Percentiles rank a stretch among this genome's conserved stretches.
Conservation (phyloP, 1,140 invertebrate species). For the Euwallacea similis region DNA sequence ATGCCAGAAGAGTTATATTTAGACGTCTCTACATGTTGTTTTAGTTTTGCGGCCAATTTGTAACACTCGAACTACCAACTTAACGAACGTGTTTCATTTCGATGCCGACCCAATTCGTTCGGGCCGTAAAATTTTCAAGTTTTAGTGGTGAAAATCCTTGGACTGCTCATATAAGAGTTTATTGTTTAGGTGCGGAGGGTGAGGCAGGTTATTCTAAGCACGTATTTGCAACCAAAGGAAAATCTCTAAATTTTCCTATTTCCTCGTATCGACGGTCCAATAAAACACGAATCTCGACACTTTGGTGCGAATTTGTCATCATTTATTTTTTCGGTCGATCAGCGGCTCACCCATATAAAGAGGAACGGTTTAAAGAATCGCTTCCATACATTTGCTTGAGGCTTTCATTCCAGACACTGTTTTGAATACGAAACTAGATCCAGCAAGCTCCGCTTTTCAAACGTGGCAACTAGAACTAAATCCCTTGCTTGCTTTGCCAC, state of each 20-base stretch:
- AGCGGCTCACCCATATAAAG: neutral
- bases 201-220: too few relatives aligned
- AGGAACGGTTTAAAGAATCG: neutral
- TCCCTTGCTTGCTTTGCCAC: neutral
- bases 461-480: neutral
- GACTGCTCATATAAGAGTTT: too few relatives aligned
- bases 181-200: too few relatives aligned
- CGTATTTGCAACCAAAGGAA: neutral
- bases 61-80: slow-evolving; percentile 7
- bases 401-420: neutral
- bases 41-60: slow-evolving; percentile 2
- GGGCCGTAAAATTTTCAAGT: neutral
- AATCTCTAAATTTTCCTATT: neutral
- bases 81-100: slow-evolving; percentile 14
- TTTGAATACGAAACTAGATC: neutral
- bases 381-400: neutral
- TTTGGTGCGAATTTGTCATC: neutral
- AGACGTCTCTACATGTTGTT: slow-evolving; percentile 2
- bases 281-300: too few relatives aligned
- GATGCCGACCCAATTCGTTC: neutral
- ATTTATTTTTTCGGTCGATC: neutral
- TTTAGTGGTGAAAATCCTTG: too few relatives aligned
- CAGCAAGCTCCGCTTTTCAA: neutral
- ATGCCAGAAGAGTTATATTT: neutral
- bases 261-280: neutral